These are phyloP conservation scores for Sycophaga agraensis DNA, from an alignment of 1,140 invertebrate species.

Conservation along the genomic window DNA sequence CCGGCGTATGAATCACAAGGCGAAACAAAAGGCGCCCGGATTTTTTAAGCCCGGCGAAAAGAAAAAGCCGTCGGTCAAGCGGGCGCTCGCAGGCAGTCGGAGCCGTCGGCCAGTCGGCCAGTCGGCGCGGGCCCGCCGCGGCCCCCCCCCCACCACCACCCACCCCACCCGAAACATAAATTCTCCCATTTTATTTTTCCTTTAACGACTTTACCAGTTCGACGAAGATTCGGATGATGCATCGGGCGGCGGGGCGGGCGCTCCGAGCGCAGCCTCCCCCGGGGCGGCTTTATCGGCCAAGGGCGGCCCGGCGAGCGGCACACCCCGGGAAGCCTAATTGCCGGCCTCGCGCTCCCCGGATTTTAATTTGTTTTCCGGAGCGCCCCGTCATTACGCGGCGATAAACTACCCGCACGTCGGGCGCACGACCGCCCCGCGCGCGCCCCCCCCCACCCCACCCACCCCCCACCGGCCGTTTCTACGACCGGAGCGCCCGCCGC, in stretches of 20 bases:
- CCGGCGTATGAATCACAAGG: too few species aligned
- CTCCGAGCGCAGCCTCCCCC: not conserved
- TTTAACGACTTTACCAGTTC: slow-evolving; percentile 31
- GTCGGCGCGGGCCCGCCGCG: not conserved
- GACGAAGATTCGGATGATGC: slow-evolving; percentile 29
- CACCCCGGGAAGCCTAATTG: slow-evolving; percentile 28
- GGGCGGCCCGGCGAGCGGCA: not conserved
- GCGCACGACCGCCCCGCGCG: too few species aligned
- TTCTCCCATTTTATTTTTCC: slow-evolving; percentile 27
- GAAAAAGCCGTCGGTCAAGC: not conserved
- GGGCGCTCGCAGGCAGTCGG: too few species aligned
- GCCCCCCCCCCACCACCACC: not conserved
- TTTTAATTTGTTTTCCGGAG: slow-evolving; percentile 35
- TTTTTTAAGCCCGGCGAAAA: slow-evolving; percentile 2
- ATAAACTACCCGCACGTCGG: slow-evolving; percentile 31
- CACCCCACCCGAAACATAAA: slow-evolving; percentile 22
- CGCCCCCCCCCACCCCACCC: too few species aligned
- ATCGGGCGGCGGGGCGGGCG: slow-evolving; percentile 1
- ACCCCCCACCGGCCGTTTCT: too few species aligned
- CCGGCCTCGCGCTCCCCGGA: slow-evolving; percentile 28
- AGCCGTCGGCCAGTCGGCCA: not conserved
- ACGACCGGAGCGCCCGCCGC: too few species aligned
- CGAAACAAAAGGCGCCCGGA: not conserved
- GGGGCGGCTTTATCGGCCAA: not conserved
- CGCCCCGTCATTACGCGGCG: slow-evolving; percentile 31